Evolutionary conservation across 1,140 invertebrate genomes (phyloP).

Genomic region (Oreohelix idahoensis): DNA sequence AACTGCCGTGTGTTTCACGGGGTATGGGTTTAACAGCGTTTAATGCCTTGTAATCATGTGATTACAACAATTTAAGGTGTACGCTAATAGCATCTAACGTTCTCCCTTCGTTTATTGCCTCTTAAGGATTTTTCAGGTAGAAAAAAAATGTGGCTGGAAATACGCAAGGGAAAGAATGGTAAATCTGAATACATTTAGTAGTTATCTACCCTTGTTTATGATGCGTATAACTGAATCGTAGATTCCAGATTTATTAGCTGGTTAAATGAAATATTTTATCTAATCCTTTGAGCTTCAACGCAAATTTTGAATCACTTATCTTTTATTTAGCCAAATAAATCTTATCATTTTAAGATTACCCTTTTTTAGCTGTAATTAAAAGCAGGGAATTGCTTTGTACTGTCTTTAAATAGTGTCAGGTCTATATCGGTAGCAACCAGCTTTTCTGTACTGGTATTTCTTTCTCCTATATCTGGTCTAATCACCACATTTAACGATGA

Average conservation of each 20-base stretch:
- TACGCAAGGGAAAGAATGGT: background rate
- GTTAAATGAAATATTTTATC: background rate
- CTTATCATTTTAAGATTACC: too few species aligned
- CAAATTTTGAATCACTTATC: too few species aligned
- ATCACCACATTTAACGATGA: too few species aligned
- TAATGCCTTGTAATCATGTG: background rate
- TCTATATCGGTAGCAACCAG: too few species aligned
- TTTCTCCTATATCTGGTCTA: too few species aligned
- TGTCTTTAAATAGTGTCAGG: too few species aligned
- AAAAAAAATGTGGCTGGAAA: background rate
- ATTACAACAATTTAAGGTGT: conserved; percentile 6
- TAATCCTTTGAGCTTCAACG: too few species aligned
- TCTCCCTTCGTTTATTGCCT: background rate
- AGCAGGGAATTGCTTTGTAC: too few species aligned
- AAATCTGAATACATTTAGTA: background rate
- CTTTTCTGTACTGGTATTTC: too few species aligned
- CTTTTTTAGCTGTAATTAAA: too few species aligned
- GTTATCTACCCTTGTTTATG: background rate
- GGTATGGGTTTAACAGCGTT: background rate
- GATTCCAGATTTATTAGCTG: background rate
- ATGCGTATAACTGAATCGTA: background rate
- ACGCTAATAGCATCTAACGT: background rate
- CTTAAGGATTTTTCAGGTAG: conserved; percentile 12
- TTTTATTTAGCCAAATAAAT: too few species aligned
- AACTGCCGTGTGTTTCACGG: background rate